Evolutionary conservation across 2,113 vertebrate species (phyloP).

Genomic region (Cariama cristata): DNA sequence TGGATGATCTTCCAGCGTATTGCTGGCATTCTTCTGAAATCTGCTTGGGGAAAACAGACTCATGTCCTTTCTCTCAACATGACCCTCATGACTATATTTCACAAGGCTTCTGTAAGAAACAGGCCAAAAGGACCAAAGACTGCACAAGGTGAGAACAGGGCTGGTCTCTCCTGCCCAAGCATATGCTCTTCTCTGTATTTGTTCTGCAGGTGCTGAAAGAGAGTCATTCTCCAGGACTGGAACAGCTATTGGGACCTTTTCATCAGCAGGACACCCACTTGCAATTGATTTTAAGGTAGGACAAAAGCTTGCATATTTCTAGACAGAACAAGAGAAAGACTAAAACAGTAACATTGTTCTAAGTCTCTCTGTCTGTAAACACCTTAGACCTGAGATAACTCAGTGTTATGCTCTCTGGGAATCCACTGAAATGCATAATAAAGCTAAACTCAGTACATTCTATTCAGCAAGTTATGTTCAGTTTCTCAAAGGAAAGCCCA

Average conservation of each 20-base stretch:
- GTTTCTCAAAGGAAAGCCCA: background rate
- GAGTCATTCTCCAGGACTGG: background rate
- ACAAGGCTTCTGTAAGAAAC: background rate
- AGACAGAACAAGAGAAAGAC: background rate
- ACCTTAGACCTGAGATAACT: background rate
- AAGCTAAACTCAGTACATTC: background rate
- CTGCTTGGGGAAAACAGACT: background rate
- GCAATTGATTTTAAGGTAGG: background rate
- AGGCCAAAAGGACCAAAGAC: background rate
- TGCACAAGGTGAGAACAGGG: background rate
- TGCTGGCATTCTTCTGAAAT: background rate
- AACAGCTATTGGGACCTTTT: background rate
- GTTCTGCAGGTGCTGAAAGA: background rate
- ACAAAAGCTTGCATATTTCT: background rate
- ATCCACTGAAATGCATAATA: background rate
- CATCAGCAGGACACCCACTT: background rate
- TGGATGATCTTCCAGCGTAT: background rate
- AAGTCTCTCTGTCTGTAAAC: background rate
- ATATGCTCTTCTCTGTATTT: background rate
- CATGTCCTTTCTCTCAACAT: background rate
- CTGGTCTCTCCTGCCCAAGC: background rate
- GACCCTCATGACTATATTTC: background rate
- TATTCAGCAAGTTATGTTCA: background rate
- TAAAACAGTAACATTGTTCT: background rate
- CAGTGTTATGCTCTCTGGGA: background rate